Percentiles rank a stretch among this genome's conserved stretches.
Conservation (phyloP, 2,113 vertebrate species). For the Podarcis raffonei region DNA sequence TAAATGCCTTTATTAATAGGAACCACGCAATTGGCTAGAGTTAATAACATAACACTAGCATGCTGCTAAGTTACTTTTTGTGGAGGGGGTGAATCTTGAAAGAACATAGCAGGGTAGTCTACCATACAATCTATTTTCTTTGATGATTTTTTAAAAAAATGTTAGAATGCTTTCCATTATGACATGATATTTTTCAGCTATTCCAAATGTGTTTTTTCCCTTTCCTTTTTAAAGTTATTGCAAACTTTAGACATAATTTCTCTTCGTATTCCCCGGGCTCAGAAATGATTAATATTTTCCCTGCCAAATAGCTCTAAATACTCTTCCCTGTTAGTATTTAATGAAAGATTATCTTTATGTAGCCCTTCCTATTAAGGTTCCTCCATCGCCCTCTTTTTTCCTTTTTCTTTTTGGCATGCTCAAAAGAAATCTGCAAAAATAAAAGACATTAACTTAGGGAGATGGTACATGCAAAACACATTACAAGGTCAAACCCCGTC, state of each 20-base stretch:
- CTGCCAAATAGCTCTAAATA: constrained; percentile 33
- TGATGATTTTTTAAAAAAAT: constrained; percentile 56
- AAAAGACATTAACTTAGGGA: constrained; percentile 31
- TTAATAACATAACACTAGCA: constrained; percentile 63
- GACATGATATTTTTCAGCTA: constrained; percentile 50
- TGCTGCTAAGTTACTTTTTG: constrained; percentile 58
- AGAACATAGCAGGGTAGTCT: constrained; percentile 44
- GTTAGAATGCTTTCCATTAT: constrained; percentile 57
- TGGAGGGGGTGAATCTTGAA: constrained; percentile 45
- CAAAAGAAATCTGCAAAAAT: constrained; percentile 25
- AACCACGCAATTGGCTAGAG: constrained; percentile 49
- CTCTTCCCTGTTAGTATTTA: constrained; percentile 26
- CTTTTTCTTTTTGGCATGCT: neutral
- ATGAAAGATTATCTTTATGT: constrained; percentile 45
- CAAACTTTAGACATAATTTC: constrained; percentile 44
- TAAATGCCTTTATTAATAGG: constrained; percentile 56
- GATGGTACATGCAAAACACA: constrained; percentile 23
- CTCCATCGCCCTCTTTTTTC: neutral
- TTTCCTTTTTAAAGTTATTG: constrained; percentile 49
- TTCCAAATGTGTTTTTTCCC: constrained; percentile 53
- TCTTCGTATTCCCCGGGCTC: constrained; percentile 38
- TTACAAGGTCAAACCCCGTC: constrained; percentile 57
- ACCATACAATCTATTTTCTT: constrained; percentile 42
- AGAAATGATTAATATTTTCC: constrained; percentile 49
- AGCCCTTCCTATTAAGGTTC: neutral